A percentile compares a stretch with the other conserved stretches of the same genome.
phyloP scores from a whole-genome alignment of 1,140 invertebrate species.

The Drosophila tani region DNA sequence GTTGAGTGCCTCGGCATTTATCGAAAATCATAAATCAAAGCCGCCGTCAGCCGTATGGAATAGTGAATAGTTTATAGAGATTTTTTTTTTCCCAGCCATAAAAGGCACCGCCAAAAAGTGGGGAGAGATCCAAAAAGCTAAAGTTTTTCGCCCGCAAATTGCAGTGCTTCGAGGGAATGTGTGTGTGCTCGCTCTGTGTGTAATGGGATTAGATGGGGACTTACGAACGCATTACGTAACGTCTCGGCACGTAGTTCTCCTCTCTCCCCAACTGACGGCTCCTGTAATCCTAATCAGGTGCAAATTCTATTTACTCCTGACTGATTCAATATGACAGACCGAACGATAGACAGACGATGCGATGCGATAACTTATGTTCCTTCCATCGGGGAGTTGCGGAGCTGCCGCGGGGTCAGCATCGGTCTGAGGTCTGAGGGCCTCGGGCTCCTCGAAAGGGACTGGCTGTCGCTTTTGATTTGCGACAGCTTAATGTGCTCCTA shows the following conservation, averaged over 20 bases:
- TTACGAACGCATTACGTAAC: conserved; percentile 72
- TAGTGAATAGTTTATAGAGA: conserved; percentile 48
- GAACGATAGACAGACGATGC: conserved; percentile 25
- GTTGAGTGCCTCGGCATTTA: conserved; percentile 48
- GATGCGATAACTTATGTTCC: conserved; percentile 58
- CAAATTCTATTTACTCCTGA: conserved; percentile 74
- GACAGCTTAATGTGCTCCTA: conserved; percentile 44
- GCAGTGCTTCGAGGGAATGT: conserved; percentile 39
- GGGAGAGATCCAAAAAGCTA: conserved; percentile 6
- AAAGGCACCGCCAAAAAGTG: conserved; percentile 34
- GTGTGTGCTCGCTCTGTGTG: not conserved
- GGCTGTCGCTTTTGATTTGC: conserved; percentile 67
- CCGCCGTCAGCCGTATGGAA: conserved; percentile 32
- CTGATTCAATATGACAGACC: conserved; percentile 76
- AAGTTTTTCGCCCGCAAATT: conserved; percentile 45
- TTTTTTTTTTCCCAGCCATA: conserved; percentile 17
- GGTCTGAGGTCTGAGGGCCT: not conserved
- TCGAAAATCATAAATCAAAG: conserved; percentile 54
- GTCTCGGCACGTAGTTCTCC: conserved; percentile 50
- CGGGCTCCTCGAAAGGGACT: not conserved
- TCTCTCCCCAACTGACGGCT: not conserved
- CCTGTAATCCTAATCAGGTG: conserved; percentile 62
- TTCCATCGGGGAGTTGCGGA: conserved; percentile 2
- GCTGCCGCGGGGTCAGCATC: not conserved
- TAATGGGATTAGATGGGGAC: conserved; percentile 74